Conservation (phyloP, 35 echinoderm and acorn worm species). For the Apostichopus japonicus region DNA sequence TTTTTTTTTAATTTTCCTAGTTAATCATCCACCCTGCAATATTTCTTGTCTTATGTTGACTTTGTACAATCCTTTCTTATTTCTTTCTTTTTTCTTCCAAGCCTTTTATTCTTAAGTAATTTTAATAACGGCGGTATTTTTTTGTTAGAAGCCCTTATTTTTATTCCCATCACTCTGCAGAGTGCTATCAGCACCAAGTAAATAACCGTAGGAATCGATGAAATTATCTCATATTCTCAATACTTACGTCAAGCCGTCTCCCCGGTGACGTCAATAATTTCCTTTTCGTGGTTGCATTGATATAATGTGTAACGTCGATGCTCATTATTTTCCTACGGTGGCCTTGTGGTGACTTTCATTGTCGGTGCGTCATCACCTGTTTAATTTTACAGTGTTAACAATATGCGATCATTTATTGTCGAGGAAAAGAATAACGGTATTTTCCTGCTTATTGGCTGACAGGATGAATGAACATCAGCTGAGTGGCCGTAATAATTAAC, state of each 20-base stretch:
- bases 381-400: too few species aligned
- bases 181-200: neutral
- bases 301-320: neutral
- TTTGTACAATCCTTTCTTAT: too few species aligned
- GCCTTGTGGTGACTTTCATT: neutral
- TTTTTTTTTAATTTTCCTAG: too few species aligned
- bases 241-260: constrained; percentile 15
- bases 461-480: too few species aligned
- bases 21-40: too few species aligned
- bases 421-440: too few species aligned
- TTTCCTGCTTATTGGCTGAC: too few species aligned
- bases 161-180: neutral
- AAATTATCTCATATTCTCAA: constrained; percentile 1
- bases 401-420: too few species aligned
- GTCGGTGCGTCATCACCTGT: too few species aligned
- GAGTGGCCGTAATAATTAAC: too few species aligned
- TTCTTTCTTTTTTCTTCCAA: neutral
- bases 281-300: neutral
- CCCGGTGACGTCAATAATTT: neutral
- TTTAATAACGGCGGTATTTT: neutral
- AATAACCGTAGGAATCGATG: constrained; percentile 5
- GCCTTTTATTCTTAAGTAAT: neutral
- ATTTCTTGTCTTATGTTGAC: too few species aligned
- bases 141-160: neutral
- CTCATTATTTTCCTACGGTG: neutral